Percentiles rank a stretch among this genome's conserved stretches.
Conservation (phyloP, 2,888 invertebrate species). For the Hypomecis atomaria region DNA sequence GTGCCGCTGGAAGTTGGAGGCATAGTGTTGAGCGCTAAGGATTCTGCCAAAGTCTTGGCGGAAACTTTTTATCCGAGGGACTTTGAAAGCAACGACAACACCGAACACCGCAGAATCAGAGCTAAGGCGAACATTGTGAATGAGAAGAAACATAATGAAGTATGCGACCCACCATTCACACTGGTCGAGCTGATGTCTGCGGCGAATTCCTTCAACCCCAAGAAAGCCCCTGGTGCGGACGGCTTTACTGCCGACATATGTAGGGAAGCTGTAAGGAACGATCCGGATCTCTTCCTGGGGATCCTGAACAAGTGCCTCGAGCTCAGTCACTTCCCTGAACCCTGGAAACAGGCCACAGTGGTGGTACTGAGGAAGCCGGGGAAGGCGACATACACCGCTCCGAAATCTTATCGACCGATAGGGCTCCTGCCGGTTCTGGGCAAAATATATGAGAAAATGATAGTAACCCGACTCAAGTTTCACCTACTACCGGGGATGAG, state of each 20-base stretch:
- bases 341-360: slow-evolving; percentile 4
- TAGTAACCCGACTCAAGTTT: not conserved
- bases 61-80: not conserved
- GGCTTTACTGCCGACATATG: slow-evolving; percentile 8
- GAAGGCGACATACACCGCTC: slow-evolving; percentile 1
- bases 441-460: slow-evolving; percentile 2
- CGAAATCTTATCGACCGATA: slow-evolving; percentile 5
- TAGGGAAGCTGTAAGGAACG: not conserved
- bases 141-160: not conserved
- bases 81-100: not conserved
- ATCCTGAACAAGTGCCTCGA: not conserved
- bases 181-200: no score
- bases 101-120: not conserved
- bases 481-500: not conserved
- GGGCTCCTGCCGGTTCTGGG: slow-evolving; percentile 1
- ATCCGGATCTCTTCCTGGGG: not conserved
- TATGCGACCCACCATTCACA: not conserved
- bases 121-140: not conserved
- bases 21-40: not conserved
- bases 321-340: not conserved
- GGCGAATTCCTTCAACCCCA: not conserved
- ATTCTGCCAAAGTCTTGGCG: not conserved
- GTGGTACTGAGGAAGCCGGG: slow-evolving; percentile 5
- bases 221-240: not conserved
- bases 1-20: slow-evolving; percentile 1